Conservation (phyloP, 1,140 invertebrate species). For the Ceratoteleas bidentatus region DNA sequence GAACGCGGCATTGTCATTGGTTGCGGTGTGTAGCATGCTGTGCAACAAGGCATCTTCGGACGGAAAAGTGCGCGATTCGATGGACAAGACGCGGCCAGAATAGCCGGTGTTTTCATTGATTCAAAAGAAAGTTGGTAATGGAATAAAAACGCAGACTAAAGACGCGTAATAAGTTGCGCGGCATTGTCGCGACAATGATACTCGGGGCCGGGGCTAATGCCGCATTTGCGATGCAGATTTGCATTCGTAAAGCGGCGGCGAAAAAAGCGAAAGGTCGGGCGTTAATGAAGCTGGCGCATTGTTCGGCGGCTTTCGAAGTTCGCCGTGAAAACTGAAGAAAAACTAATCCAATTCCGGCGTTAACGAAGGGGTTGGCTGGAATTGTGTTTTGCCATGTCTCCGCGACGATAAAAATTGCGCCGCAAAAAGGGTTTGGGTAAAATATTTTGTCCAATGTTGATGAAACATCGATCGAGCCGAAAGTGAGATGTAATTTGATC, state of each 20-base stretch:
- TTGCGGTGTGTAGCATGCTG: constrained; percentile 28
- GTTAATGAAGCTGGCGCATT: constrained; percentile 54
- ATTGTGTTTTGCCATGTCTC: constrained; percentile 1
- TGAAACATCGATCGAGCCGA: too few relatives aligned
- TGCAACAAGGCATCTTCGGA: constrained; percentile 25
- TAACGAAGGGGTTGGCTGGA: constrained; percentile 21
- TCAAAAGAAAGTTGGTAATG: constrained; percentile 30
- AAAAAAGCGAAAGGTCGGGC: constrained; percentile 30
- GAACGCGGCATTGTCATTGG: constrained; percentile 30
- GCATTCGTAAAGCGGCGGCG: constrained; percentile 31
- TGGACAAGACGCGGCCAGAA: constrained; percentile 20
- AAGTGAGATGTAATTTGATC: too few relatives aligned
- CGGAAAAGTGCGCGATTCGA: constrained; percentile 46
- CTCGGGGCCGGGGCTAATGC: constrained; percentile 19
- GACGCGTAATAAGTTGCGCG: constrained; percentile 28
- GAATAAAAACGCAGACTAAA: constrained; percentile 34
- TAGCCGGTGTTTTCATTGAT: constrained; percentile 29
- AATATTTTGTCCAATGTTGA: neutral
- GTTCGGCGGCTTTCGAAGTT: constrained; percentile 45
- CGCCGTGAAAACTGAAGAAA: constrained; percentile 39
- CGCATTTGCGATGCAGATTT: constrained; percentile 55
- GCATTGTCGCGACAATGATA: constrained; percentile 52
- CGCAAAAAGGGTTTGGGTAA: neutral
- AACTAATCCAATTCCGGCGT: constrained; percentile 46
- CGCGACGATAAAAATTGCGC: neutral